These are phyloP conservation scores for Cephonodes hylas DNA, from an alignment of 2,888 invertebrate species.

Conservation along the genomic window DNA sequence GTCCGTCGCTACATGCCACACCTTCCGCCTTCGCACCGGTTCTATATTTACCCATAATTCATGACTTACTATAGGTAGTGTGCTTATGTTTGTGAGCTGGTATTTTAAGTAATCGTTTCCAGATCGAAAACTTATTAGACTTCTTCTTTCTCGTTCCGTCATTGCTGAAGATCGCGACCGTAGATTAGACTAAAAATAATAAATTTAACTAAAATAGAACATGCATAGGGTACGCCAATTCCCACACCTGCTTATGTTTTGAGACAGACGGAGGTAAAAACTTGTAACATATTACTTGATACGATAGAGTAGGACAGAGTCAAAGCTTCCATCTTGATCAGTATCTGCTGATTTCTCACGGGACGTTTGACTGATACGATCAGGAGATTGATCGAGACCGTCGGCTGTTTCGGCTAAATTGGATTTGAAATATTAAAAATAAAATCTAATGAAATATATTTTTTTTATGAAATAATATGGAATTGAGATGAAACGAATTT, in stretches of 20 bases:
- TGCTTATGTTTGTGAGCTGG: not conserved
- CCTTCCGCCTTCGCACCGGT: not conserved
- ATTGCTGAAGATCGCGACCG: too few relatives aligned
- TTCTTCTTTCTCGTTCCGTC: too few relatives aligned
- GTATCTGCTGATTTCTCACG: constrained; percentile 5
- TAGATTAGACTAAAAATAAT: not conserved
- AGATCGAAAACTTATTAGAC: not conserved
- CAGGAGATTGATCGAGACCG: constrained; percentile 1
- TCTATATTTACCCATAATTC: not conserved
- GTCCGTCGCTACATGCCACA: not conserved
- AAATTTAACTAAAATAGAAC: not conserved
- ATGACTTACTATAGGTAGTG: not conserved
- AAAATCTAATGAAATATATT: not conserved
- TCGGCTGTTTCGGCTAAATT: not conserved
- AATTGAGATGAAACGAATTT: not conserved
- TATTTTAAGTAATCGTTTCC: not conserved
- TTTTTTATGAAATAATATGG: not conserved
- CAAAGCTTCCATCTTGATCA: constrained; percentile 4
- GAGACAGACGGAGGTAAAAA: not conserved
- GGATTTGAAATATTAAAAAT: constrained; percentile 4
- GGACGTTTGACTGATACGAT: constrained; percentile 8
- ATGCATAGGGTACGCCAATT: not conserved
- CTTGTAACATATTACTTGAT: not conserved
- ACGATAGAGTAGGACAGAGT: not conserved
- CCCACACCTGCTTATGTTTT: not conserved